phyloP scores from a whole-genome alignment of 2,113 vertebrate species.

The Paralichthys olivaceus region DNA sequence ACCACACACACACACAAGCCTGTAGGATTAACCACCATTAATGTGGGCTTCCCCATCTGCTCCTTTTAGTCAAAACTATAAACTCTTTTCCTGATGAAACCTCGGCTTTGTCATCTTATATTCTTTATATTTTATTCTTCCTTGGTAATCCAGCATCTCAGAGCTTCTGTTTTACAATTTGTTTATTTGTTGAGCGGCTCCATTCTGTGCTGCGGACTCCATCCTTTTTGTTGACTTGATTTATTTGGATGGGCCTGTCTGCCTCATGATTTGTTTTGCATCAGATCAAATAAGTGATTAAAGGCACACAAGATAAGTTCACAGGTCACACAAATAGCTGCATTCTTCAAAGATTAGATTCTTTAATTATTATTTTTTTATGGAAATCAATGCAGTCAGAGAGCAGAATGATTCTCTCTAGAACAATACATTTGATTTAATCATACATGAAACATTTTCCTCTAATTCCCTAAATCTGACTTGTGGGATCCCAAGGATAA shows the following conservation, averaged over 20 bases:
- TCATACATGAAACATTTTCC: too few species aligned
- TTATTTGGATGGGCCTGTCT: constrained; percentile 31
- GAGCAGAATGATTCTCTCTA: not conserved
- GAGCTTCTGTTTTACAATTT: constrained; percentile 8
- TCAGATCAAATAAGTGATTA: constrained; percentile 49
- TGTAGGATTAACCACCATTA: constrained; percentile 14
- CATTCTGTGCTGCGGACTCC: constrained; percentile 1
- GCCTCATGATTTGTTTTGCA: constrained; percentile 20
- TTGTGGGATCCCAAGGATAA: too few species aligned
- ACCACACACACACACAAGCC: not conserved
- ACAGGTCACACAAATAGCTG: constrained; percentile 4
- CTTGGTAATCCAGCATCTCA: not conserved
- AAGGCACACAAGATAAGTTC: constrained; percentile 32
- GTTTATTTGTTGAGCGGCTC: constrained; percentile 8
- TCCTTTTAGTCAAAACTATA: constrained; percentile 8
- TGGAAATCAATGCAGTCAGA: not conserved
- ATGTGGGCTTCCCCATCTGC: constrained; percentile 7
- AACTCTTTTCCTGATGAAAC: constrained; percentile 2
- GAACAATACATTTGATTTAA: not conserved
- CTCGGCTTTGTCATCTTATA: not conserved
- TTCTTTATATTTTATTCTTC: not conserved
- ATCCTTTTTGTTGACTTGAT: constrained; percentile 57
- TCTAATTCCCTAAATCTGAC: too few species aligned
- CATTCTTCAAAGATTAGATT: constrained; percentile 10
- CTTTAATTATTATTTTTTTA: too few species aligned